These are phyloP conservation scores for Pelodiscus sinensis DNA, from an alignment of 2,113 vertebrate genomes.

Conservation along the genomic window DNA sequence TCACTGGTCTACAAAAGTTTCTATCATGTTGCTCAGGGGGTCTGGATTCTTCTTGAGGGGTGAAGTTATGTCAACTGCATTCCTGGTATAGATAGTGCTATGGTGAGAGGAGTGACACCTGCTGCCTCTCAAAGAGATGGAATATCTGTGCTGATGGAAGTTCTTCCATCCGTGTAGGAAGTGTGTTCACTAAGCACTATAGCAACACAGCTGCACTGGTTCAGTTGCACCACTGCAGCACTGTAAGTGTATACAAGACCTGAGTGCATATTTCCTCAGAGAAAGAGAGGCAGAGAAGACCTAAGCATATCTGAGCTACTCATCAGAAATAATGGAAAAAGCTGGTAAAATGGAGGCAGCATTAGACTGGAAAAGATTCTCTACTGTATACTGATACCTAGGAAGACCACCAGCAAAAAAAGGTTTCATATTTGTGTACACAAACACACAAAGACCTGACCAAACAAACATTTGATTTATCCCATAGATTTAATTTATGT, in stretches of 20 bases:
- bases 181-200: neutral
- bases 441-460: neutral
- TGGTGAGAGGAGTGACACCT: neutral
- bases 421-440: neutral
- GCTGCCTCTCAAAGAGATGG: neutral
- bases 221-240: neutral
- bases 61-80: neutral
- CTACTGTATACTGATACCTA: neutral
- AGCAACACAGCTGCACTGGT: neutral
- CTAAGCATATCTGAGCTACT: neutral
- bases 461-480: neutral
- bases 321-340: neutral
- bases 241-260: neutral
- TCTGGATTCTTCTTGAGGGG: neutral
- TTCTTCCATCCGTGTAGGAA: neutral
- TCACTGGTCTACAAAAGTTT: neutral
- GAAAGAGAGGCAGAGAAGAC: neutral
- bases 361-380: neutral
- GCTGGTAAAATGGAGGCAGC: neutral
- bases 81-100: neutral
- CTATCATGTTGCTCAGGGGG: neutral
- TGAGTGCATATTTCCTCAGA: neutral
- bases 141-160: neutral
- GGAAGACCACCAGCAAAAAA: too few species aligned
- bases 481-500: neutral